These are phyloP conservation scores for Tapirus indicus DNA, from an alignment of 2,797 vertebrate species.

Conservation along the genomic window DNA sequence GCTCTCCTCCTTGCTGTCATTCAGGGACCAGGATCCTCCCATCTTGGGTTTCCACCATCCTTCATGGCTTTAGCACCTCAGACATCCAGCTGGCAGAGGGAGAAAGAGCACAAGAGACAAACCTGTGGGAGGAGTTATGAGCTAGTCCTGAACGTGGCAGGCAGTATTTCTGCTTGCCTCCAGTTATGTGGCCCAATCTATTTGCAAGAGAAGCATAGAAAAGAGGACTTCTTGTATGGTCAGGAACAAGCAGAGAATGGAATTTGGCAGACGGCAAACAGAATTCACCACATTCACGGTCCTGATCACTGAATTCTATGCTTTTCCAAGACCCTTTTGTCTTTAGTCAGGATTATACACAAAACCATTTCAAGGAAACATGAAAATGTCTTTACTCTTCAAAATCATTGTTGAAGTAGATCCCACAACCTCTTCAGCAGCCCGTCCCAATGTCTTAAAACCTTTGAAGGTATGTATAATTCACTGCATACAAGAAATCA, in stretches of 20 bases:
- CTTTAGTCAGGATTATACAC: neutral
- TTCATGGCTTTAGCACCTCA: rapidly evolving
- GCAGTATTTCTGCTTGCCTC: neutral
- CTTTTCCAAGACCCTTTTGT: constrained; percentile 10
- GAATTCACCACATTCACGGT: neutral
- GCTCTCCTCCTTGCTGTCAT: neutral
- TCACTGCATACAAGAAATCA: neutral
- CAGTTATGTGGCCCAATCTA: neutral
- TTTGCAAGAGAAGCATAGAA: neutral
- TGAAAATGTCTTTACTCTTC: neutral
- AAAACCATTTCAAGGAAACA: constrained; percentile 33
- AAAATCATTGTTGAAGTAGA: constrained; percentile 3
- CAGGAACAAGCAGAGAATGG: neutral
- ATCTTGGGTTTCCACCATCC: neutral
- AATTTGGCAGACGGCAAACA: neutral
- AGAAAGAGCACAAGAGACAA: neutral
- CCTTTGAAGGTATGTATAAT: neutral
- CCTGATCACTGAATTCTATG: neutral
- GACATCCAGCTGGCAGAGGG: neutral
- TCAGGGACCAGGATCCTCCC: neutral
- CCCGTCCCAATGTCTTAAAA: neutral
- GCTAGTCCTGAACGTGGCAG: neutral
- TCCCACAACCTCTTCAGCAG: neutral
- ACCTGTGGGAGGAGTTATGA: neutral
- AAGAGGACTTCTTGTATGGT: neutral